Evolutionary conservation across 2,113 vertebrate genomes (phyloP).

Genomic region (Nettapus auritus): DNA sequence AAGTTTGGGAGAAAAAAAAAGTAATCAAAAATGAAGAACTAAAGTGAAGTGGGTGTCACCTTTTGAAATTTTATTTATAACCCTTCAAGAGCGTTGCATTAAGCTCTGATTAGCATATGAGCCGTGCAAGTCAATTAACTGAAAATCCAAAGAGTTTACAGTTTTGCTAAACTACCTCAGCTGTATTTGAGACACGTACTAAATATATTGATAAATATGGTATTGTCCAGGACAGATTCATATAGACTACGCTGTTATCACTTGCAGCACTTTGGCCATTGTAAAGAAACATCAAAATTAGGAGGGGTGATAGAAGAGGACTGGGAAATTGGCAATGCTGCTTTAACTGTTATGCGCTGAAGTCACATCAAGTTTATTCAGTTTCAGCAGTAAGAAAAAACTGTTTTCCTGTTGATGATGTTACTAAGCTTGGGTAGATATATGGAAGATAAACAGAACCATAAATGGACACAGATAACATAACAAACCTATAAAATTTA

Average conservation of each 20-base stretch:
- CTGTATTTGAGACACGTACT: rapidly evolving
- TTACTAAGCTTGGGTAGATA: background rate
- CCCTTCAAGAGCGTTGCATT: background rate
- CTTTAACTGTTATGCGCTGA: background rate
- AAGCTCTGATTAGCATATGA: background rate
- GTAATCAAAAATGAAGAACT: background rate
- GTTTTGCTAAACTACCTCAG: background rate
- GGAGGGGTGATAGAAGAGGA: background rate
- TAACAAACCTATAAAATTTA: background rate
- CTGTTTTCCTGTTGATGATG: background rate
- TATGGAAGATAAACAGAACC: background rate
- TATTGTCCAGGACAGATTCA: background rate
- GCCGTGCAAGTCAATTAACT: background rate
- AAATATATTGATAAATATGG: background rate
- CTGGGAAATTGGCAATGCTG: background rate
- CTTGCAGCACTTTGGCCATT: background rate
- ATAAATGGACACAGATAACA: background rate
- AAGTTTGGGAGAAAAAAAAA: background rate
- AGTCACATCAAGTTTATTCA: background rate
- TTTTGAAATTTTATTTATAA: background rate
- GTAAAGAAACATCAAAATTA: background rate
- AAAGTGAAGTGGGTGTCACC: background rate
- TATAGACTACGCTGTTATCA: background rate
- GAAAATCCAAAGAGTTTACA: background rate
- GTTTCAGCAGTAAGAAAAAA: background rate